Conservation (phyloP, 2,113 vertebrate genomes). For the Crotalus helleri region DNA sequence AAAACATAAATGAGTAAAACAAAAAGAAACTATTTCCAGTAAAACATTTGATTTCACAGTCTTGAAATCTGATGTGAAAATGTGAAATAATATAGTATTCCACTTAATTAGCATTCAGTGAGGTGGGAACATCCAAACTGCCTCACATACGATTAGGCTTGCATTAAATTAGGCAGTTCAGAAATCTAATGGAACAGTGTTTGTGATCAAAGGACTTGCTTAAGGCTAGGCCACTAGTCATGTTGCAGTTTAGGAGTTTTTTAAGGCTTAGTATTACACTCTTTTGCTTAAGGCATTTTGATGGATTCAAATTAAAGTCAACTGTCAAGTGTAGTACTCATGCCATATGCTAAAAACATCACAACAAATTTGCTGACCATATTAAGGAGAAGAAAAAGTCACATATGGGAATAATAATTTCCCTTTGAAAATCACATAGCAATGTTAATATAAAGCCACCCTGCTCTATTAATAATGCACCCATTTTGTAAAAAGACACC, state of each 20-base stretch:
- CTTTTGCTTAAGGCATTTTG: conserved; percentile 44
- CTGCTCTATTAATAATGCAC: conserved; percentile 41
- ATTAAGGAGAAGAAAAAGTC: conserved; percentile 57
- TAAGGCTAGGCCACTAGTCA: conserved; percentile 45
- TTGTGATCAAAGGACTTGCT: not conserved
- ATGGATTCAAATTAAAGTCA: conserved; percentile 59
- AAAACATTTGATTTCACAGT: not conserved
- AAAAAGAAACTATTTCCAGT: not conserved
- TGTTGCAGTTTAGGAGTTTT: conserved; percentile 50
- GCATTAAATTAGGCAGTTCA: not conserved
- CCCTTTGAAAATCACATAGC: conserved; percentile 59
- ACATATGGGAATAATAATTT: conserved; percentile 64
- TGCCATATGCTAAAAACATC: conserved; percentile 59
- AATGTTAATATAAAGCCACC: conserved; percentile 56
- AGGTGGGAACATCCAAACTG: not conserved
- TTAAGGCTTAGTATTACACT: conserved; percentile 45
- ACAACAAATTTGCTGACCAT: conserved; percentile 55
- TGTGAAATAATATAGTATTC: not conserved
- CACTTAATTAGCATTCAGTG: not conserved
- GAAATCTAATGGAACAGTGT: conserved; percentile 7
- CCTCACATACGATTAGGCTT: not conserved
- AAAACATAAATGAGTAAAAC: not conserved
- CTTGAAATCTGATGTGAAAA: not conserved
- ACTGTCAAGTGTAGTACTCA: conserved; percentile 54
- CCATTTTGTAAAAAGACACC: not conserved